Evolutionary conservation across 2,797 vertebrate genomes (phyloP).

Genomic region (Rhinophrynus dorsalis): DNA sequence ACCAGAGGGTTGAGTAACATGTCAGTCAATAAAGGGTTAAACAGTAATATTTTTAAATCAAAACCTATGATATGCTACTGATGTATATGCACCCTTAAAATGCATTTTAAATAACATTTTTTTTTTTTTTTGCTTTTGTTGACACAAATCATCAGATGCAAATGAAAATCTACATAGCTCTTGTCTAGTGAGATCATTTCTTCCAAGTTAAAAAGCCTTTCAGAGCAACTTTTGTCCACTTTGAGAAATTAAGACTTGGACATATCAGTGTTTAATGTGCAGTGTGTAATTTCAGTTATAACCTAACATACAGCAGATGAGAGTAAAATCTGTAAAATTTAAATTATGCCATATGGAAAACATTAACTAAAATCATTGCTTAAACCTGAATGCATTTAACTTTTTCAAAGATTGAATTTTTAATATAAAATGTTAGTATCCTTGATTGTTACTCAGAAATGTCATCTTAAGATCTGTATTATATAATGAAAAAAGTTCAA

Average conservation of each 20-base stretch:
- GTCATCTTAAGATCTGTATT: slow-evolving; percentile 75
- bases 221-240: slow-evolving; percentile 39
- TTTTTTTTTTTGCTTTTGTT: not conserved
- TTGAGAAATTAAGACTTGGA: slow-evolving; percentile 43
- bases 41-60: too few species aligned
- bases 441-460: slow-evolving; percentile 72
- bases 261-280: slow-evolving; percentile 34
- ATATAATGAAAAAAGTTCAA: slow-evolving; percentile 79
- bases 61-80: too few species aligned
- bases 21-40: too few species aligned
- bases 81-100: too few species aligned
- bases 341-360: slow-evolving; percentile 61
- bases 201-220: not conserved
- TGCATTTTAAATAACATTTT: not conserved
- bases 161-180: not conserved
- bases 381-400: slow-evolving; percentile 68
- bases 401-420: slow-evolving; percentile 68
- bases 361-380: slow-evolving; percentile 67
- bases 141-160: not conserved
- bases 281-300: slow-evolving; percentile 52
- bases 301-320: slow-evolving; percentile 46
- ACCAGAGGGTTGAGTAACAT: too few species aligned
- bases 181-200: not conserved
- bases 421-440: slow-evolving; percentile 67
- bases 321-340: slow-evolving; percentile 51